Base-by-base conservation (phyloP, 2,888 invertebrate genomes). In the Operophtera brumata region DNA sequence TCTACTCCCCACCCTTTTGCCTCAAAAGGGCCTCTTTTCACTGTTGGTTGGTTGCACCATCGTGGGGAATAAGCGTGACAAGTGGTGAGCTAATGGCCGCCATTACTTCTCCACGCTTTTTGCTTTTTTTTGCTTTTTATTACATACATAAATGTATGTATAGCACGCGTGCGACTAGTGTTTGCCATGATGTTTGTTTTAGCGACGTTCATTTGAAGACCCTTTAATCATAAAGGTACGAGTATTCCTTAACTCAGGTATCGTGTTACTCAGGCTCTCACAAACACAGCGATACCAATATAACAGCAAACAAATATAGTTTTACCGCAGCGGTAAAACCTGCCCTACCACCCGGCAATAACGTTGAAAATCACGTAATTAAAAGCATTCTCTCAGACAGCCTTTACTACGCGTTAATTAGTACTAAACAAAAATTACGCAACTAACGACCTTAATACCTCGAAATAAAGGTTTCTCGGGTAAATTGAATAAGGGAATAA, bases 401-500 rank as follows among this genome's bases (percentile, higher is more conserved):
- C 53, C 30, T 59, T 58, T 57, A 56, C 52, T 54, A 54, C 49
- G 57, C 60, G 63, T 65, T 62, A 64, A 65, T 65, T 65, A 65
- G 59, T 59, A 57, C 57, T 62, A 65, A 63, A 61, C 63, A 59
- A 61, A 58, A 62, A 57, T 64, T 50, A 64, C 60, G 36, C 41
- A 61, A 64, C 61, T 62, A 64, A 62, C 59, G 60, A 58, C 62
- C 62, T 62, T 66, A 66, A 59, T 60, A 55, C 64, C 50, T 57
- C 14, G 58, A 46, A 52, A 57, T 64, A 66, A 62, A 60, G 61
- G 59, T 58, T 55, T 54, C 45, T 47, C 57, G 44, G 47, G 56
- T 54, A 60, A 69, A 67, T 67, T 67, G 69, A 69, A 69, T 67
- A 64, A 61, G 63, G 62, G 61, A 63, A 65, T 69, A 67, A 69